Evolutionary conservation across 2,113 vertebrate species (phyloP).

Genomic region (Enhydra lutris): DNA sequence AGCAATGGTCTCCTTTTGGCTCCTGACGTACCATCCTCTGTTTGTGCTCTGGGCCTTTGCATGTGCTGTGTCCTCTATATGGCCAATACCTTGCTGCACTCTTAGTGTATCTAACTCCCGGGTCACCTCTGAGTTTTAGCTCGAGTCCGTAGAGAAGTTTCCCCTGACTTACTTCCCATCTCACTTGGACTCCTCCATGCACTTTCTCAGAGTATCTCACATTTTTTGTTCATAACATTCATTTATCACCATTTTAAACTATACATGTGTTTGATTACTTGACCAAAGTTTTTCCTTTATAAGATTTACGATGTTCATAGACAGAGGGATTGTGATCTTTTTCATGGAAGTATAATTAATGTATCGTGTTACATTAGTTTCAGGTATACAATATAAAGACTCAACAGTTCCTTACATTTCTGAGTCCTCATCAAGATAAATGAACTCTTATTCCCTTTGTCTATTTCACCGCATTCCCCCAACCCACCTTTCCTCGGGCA

Average conservation of each 20-base stretch:
- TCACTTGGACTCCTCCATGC: neutral
- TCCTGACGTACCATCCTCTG: neutral
- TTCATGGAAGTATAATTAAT: neutral
- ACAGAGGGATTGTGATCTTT: neutral
- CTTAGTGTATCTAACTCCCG: neutral
- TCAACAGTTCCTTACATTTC: neutral
- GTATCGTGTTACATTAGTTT: neutral
- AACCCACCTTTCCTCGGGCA: no score
- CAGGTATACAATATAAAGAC: neutral
- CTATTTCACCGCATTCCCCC: no score
- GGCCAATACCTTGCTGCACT: neutral
- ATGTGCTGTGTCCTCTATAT: rapidly evolving
- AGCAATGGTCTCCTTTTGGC: neutral
- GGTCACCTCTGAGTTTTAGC: neutral
- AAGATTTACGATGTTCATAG: neutral
- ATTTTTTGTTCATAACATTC: neutral
- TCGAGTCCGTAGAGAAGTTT: neutral
- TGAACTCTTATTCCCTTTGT: no score
- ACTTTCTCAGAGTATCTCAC: neutral
- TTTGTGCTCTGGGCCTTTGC: neutral
- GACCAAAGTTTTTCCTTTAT: no score
- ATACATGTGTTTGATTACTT: neutral
- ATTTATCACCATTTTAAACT: neutral
- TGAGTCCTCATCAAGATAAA: neutral
- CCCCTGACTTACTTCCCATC: neutral